phyloP scores from a whole-genome alignment of 2,888 invertebrate genomes.

The Biston stratarius region DNA sequence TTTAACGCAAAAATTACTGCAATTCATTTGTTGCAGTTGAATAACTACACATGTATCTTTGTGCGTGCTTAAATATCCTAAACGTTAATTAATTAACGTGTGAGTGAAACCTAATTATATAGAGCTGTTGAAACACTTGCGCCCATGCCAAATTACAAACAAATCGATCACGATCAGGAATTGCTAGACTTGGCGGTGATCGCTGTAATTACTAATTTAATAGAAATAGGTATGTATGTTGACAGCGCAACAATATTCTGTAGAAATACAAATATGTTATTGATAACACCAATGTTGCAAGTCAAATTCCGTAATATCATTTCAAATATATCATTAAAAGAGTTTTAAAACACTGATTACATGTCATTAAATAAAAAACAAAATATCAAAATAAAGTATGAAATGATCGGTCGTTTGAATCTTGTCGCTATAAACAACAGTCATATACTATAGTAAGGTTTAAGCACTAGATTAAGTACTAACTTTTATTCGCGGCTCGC shows the following conservation, averaged over 20 bases:
- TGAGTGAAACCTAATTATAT: not conserved
- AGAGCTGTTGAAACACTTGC: slow-evolving; percentile 7
- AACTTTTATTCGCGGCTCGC: too few species aligned
- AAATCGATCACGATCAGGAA: slow-evolving; percentile 11
- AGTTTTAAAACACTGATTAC: too few species aligned
- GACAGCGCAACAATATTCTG: not conserved
- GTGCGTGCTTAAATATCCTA: not conserved
- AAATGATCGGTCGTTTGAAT: too few species aligned
- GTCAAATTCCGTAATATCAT: too few species aligned
- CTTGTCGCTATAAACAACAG: too few species aligned
- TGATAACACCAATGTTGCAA: too few species aligned
- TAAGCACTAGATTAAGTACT: too few species aligned
- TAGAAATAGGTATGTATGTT: not conserved
- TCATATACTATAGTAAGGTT: too few species aligned
- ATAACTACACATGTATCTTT: not conserved
- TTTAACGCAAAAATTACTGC: not conserved
- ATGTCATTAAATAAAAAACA: too few species aligned
- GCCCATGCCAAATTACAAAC: slow-evolving; percentile 9
- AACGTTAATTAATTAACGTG: slow-evolving; percentile 7
- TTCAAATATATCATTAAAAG: too few species aligned
- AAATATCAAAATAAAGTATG: too few species aligned
- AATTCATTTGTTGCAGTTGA: not conserved
- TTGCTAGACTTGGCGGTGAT: not conserved
- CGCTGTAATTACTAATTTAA: not conserved
- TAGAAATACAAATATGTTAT: too few species aligned